Evolutionary conservation across 2,888 invertebrate species (phyloP), one percentile per base, ranked within the genome.

Genomic region (Poecilobothrus nobilitatus): DNA sequence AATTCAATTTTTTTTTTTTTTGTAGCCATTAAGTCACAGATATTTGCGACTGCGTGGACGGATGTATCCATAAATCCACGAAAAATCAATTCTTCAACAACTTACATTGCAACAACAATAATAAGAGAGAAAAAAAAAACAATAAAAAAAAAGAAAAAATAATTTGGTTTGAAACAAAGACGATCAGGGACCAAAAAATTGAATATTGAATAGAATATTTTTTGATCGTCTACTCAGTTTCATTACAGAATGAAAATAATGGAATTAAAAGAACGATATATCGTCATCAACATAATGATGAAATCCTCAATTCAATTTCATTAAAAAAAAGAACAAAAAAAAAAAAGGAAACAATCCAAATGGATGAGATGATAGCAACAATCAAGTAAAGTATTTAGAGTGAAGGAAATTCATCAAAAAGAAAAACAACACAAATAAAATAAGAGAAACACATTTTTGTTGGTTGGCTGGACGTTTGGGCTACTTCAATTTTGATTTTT

Each of bases 321-420:
- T 27, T 27, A 4, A 27, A 27, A 27, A 27, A 27, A 73, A 71
- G 71, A 71, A 72, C 70, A 71, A 71, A 65, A 20, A 15, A 33
- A n/a, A n/a, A n/a, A n/a, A n/a, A n/a, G n/a, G n/a, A n/a, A 27
- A 27, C 64, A 63, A 63, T n/a, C 68, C 27, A 27, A 27, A 27
- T 27, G 27, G 5, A 27, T 27, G 27, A 5, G 27, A 27, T 27
- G 27, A 27, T 27, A 27, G 27, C 27, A 27, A 27, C 27, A 27
- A 27, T 27, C 27, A 27, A 27, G 27, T 27, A 27, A 27, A 27
- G 27, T 27, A 27, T 27, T 2, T 27, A 27, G 27, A 27, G 5
- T 27, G 27, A 27, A 27, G 27, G 27, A 27, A 27, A 27, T 27
- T 5, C 27, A 27, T 27, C 27, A 27, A 27, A 27, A 27, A 27